phyloP scores from a whole-genome alignment of 2,888 invertebrate species.

The Eucriotettix oculatus region DNA sequence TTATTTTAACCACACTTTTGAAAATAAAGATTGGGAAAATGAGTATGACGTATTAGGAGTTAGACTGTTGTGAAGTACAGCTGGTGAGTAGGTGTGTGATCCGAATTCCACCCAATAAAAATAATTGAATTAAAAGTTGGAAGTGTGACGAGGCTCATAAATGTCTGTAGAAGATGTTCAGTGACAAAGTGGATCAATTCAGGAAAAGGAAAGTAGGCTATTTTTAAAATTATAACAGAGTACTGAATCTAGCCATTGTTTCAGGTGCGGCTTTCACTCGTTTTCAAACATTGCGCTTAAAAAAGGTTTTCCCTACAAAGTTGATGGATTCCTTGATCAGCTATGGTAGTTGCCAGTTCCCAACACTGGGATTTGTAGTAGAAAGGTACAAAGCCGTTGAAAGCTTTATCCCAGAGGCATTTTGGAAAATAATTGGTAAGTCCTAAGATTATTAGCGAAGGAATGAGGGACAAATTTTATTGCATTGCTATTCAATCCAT shows the following conservation, averaged over 20 bases:
- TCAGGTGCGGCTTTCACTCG: conserved; percentile 92
- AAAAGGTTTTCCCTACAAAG: conserved; percentile 57
- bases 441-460: background rate
- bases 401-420: conserved; percentile 78
- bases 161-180: too few relatives aligned
- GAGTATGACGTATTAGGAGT: too few relatives aligned
- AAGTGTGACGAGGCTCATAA: too few relatives aligned
- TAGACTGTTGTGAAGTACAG: too few relatives aligned
- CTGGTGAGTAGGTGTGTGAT: too few relatives aligned
- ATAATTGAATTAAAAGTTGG: too few relatives aligned
- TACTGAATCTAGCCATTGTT: background rate
- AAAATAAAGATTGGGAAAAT: too few relatives aligned
- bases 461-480: too few relatives aligned
- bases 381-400: conserved; percentile 87
- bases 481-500: too few relatives aligned
- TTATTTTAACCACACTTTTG: too few relatives aligned
- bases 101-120: too few relatives aligned
- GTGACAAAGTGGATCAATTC: too few relatives aligned
- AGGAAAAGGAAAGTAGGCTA: background rate
- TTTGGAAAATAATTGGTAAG: conserved; percentile 85
- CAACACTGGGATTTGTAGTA: conserved; percentile 99
- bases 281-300: conserved; percentile 83
- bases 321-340: conserved; percentile 71
- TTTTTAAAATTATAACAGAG: background rate
- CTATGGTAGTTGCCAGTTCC: conserved; percentile 98